Base-by-base conservation (phyloP, 2,888 invertebrate species). In the Callimorpha dominula region DNA sequence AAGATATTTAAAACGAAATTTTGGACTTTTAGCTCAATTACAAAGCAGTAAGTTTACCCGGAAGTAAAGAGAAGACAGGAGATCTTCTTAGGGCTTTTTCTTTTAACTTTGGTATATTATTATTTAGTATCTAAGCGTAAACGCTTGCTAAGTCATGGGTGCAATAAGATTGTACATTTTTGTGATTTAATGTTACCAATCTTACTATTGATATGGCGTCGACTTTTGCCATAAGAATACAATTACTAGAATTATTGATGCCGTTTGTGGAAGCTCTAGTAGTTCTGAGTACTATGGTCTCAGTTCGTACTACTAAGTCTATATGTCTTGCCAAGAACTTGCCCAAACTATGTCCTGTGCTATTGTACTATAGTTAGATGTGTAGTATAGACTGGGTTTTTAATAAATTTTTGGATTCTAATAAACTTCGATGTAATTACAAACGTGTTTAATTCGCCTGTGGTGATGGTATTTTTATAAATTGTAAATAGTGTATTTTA, bases 361-460 rank as follows among this genome's bases (percentile, higher is more conserved):
- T 46, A n/a, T n/a, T 43, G 68, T 64, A 68, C 31, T 57, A 52
- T 68, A 68, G 60, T 46, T 31, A 52, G 54, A 69, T 71, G 65
- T 65, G 57, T 75, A 73, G 77, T 73, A 73, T 78, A 78, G 65
- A 77, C 69, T 77, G 84, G 85, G 85, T 78, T 76, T 87, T 84
- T 86, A 81, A 73, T 83, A 80, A 71, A 79, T 78, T 82, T 80
- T 82, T 80, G 81, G 31, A 80, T 73, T 68, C 77, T 75, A 90
- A 89, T 90, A 88, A 90, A 90, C 73, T 71, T 73, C 74, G 70
- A 79, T 78, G 76, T 81, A 72, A 78, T 81, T 63, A 79, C 63
- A 72, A 70, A 70, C 78, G 82, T 79, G 80, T 90, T 90, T 89
- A 54, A 81, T 89, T 91, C 87, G 87, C 79, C 78, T 79, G 54